Percentiles rank a stretch among this genome's conserved stretches.
phyloP scores from a whole-genome alignment of 2,888 invertebrate species.

The Noctua comes region DNA sequence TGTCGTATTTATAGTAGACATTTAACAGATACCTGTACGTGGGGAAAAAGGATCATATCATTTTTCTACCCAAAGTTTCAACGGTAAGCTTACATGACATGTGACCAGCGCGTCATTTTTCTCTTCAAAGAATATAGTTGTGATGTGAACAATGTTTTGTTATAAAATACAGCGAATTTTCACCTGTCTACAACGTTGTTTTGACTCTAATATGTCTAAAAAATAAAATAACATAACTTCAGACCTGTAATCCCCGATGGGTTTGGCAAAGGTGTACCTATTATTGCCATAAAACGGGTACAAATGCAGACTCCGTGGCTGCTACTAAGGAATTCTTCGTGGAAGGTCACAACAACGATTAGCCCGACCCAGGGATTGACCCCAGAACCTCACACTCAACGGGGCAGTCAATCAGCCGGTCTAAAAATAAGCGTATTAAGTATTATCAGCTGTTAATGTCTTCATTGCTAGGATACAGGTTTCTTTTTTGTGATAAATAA shows the following conservation, averaged over 20 bases:
- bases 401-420: background rate
- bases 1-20: background rate
- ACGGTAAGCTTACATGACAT: background rate
- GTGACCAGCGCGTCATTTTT: background rate
- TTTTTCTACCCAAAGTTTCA: constrained; percentile 13
- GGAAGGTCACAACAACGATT: background rate
- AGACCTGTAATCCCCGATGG: background rate
- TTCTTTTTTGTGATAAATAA: background rate
- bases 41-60: background rate
- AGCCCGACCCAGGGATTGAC: background rate
- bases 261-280: background rate
- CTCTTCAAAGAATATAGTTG: constrained; percentile 7
- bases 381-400: background rate
- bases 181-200: background rate
- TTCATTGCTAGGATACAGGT: background rate
- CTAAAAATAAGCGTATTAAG: background rate
- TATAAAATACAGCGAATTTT: background rate
- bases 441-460: background rate
- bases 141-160: background rate
- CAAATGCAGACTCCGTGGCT: background rate
- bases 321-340: background rate
- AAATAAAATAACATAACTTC: background rate
- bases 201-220: background rate
- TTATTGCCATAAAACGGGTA: background rate
- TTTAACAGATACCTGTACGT: background rate